Conservation (phyloP, 53 echinoderm and acorn worm species). For the Glandiceps talaboti region DNA sequence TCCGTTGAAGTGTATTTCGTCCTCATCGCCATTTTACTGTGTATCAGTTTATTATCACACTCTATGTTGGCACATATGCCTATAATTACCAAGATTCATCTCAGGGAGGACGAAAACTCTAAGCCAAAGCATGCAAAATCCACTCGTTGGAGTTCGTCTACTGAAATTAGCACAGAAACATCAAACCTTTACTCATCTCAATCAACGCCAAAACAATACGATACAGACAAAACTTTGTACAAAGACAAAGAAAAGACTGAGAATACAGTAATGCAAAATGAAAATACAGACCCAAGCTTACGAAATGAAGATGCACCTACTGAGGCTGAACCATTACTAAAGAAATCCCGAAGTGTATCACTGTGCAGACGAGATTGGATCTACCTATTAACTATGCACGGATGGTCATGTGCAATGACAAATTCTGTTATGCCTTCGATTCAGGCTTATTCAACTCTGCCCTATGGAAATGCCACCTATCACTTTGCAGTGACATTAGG, state of each 20-base stretch:
- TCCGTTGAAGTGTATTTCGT: not conserved
- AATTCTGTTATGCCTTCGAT: slow-evolving; percentile 74
- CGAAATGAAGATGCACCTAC: not conserved
- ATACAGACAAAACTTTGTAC: not conserved
- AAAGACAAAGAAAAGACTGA: not conserved
- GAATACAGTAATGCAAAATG: not conserved
- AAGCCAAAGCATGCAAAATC: no score
- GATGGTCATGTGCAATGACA: slow-evolving; percentile 40
- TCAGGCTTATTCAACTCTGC: slow-evolving; percentile 69
- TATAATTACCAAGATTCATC: not conserved
- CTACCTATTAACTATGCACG: slow-evolving; percentile 52
- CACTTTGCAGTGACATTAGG: slow-evolving; percentile 65
- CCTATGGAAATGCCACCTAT: slow-evolving; percentile 70
- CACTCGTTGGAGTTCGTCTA: not conserved
- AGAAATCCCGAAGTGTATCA: not conserved
- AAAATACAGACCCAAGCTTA: not conserved
- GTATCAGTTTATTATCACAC: not conserved
- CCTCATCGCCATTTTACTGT: not conserved
- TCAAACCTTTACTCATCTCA: no score
- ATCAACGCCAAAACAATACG: no score
- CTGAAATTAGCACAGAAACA: no score
- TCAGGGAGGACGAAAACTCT: not conserved
- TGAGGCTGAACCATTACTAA: not conserved
- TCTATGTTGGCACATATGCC: not conserved
- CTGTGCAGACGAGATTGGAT: slow-evolving; percentile 12